Base-by-base conservation (phyloP, 2,113 vertebrate genomes). In the Xenopus laevis region DNA sequence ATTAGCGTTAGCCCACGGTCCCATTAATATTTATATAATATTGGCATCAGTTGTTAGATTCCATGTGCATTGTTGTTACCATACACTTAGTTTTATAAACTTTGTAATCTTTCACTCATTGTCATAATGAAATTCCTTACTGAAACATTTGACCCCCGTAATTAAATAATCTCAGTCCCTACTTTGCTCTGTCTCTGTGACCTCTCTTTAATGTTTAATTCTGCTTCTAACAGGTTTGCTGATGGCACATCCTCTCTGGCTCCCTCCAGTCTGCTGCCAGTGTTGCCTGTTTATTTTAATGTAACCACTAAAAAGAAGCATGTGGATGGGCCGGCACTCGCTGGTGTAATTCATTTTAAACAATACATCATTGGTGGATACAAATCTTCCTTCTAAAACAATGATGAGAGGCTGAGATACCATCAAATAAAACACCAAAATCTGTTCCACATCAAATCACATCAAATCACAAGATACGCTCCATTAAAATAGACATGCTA, bases 261-360 rank as follows among this genome's bases (percentile, higher is more conserved):
- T 76, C 74, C 74, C 58, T 76, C 59, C 74, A 69, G 74, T 76
- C 74, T 76, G 74, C 74, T 76, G 64, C 72, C 72, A 27, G n/a
- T 46, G 52, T 60, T 30, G 23, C 52, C 72, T 75, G 74, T 70
- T 76, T 76, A 76, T 76, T 76, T 68, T 69, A 55, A 66, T 55
- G 47, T 52, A 76, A 64, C 74, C 74, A 76, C 74, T 70, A 76
- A 60, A 76, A 60, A 75, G 72, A 62, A 45, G 27, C 58, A 75
- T 62, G 65, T 75, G 65, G 58, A 69, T 76, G 74, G 66, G 30
- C 30, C 27, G 47, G 55, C 21, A 52, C 21, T 46, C n/a, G 13
- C 55, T 62, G 65, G 46, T 21, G 30, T 55, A 12, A 17, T 21
- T 63, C 52, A 64, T 76, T 69, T 44, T 64, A 21, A 46, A 23